Base-by-base conservation (phyloP, 2,888 invertebrate genomes). In the Strigamia crassipes region DNA sequence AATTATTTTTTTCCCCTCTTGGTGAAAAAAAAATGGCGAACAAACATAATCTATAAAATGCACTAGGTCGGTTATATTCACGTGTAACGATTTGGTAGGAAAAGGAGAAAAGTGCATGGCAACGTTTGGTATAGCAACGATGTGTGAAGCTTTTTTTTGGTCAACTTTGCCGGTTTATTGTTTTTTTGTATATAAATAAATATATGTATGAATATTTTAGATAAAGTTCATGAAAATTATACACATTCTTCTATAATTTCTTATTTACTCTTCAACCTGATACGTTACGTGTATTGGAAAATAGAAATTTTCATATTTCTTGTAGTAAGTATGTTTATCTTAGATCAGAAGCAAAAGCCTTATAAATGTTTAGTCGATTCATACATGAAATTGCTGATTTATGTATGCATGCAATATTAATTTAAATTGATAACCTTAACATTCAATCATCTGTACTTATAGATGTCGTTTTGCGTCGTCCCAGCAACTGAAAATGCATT, bases 41-140 rank as follows among this genome's bases (percentile, higher is more conserved):
- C 73, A 73, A 27, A 73, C 73, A 27, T 73, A 73, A 73, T 73
- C 73, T 73, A 73, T 73, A 73, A 73, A 73, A 73, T 1, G 27
- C 27, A 3, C 6, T 73, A 73, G 73, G 73, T 73, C 10, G 73
- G 51, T 51, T 51, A 51, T 51, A 18, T 51, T 13, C 51, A 18
- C 51, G 3, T 51, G 51, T 18, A 51, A 51, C 18, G 15, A 51
- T 73, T 73, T 73, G 73, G 73, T n/a, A 56, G 56, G 31, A 31
- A 73, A 73, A n/a, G 13, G 5, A 27, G 31, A 73, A 73, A 73
- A 66, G 61, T 66, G 61, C 61, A 21, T 66, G 18, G 61, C 61
- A 66, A 66, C 61, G 61, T 21, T 27, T 73, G 27, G 27, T 15
- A 27, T 73, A 27, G 73, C 73, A 73, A 73, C 73, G 31, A 9